Conservation (phyloP, 2,888 invertebrate genomes). For the Agrotis exclamationis region DNA sequence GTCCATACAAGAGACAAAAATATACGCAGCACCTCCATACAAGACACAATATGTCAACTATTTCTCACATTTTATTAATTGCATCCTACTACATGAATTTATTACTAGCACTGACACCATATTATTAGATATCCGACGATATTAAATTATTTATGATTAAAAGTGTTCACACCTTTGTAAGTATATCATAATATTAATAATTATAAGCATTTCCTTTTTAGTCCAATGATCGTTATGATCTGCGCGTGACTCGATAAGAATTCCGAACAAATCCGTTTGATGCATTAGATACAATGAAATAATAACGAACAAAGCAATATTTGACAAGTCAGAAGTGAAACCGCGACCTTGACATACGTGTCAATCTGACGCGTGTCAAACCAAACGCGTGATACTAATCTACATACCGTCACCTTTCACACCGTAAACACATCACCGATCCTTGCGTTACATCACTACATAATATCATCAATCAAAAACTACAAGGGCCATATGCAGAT, state of each 20-base stretch:
- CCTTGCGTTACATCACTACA: conserved; percentile 79
- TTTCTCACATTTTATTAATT: conserved; percentile 86
- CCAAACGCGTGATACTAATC: conserved; percentile 83
- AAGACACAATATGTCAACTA: conserved; percentile 82
- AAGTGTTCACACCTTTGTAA: conserved; percentile 75
- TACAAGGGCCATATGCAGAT: conserved; percentile 83
- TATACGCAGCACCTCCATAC: conserved; percentile 69
- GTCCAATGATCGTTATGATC: conserved; percentile 55
- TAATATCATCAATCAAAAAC: conserved; percentile 84
- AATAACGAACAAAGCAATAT: conserved; percentile 77
- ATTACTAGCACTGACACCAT: conserved; percentile 64
- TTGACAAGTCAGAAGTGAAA: conserved; percentile 80
- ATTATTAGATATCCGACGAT: conserved; percentile 50
- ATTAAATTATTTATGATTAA: conserved; percentile 63
- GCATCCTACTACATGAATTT: conserved; percentile 71
- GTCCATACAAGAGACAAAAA: conserved; percentile 66
- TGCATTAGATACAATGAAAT: conserved; percentile 62
- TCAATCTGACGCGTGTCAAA: conserved; percentile 82
- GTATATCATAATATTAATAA: conserved; percentile 67
- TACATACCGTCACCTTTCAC: conserved; percentile 89
- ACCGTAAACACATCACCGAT: conserved; percentile 78
- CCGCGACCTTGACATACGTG: conserved; percentile 83
- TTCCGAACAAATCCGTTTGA: conserved; percentile 73
- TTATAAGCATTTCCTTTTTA: conserved; percentile 66
- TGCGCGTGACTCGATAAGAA: conserved; percentile 77